A percentile compares a stretch with the other conserved stretches of the same genome.
Evolutionary conservation across 2,888 invertebrate species (phyloP).

Genomic region (Stictocephala bisonia): DNA sequence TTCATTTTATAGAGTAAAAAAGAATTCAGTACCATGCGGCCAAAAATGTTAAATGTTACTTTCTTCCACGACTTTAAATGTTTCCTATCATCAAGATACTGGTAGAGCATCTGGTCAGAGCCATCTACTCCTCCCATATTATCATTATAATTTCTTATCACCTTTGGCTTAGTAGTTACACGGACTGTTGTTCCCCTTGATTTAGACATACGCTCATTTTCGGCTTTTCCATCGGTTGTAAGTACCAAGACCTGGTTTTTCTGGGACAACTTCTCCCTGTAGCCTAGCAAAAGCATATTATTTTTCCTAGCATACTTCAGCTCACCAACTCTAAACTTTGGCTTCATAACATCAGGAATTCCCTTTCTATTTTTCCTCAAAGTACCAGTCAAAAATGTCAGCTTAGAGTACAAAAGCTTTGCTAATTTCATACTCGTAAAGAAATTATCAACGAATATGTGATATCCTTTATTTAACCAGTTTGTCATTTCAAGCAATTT

Average conservation of each 20-base stretch:
- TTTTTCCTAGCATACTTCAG: constrained; percentile 37
- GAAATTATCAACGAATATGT: constrained; percentile 23
- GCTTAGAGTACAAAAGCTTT: constrained; percentile 25
- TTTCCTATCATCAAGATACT: constrained; percentile 11
- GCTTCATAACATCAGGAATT: constrained; percentile 12
- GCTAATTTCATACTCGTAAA: constrained; percentile 28
- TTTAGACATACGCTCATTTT: not conserved
- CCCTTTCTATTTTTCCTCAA: constrained; percentile 21
- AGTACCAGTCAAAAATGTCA: constrained; percentile 30
- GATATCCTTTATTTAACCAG: constrained; percentile 29
- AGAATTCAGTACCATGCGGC: not conserved
- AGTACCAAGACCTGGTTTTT: constrained; percentile 33
- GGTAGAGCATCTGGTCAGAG: constrained; percentile 13
- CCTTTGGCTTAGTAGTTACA: not conserved
- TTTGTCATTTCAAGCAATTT: constrained; percentile 21
- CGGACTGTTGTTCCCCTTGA: not conserved
- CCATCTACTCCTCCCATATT: constrained; percentile 18
- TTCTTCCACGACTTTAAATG: constrained; percentile 2
- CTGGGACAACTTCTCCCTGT: constrained; percentile 17
- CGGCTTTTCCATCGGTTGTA: constrained; percentile 13
- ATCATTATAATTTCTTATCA: constrained; percentile 35
- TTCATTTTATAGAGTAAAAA: constrained; percentile 15
- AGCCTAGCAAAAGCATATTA: constrained; percentile 21
- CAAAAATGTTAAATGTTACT: constrained; percentile 20
- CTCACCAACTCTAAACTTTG: constrained; percentile 30